Percentiles rank a stretch among this genome's conserved stretches.
These are phyloP conservation scores for Kuschelorhynchus macadamiae DNA, from an alignment of 2,888 invertebrate species.

Conservation along the genomic window DNA sequence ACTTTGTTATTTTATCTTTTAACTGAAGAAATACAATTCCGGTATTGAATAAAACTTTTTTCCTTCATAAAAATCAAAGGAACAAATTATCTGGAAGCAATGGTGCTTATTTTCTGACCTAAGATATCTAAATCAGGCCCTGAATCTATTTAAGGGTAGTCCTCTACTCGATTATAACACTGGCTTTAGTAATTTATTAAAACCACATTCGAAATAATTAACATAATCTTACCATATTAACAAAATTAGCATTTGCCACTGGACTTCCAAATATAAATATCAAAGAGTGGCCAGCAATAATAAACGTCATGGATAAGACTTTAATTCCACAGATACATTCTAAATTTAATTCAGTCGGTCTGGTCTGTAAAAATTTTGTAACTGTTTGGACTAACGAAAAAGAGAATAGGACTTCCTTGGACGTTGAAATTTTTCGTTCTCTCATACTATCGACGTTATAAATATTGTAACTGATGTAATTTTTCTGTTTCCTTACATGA, in stretches of 20 bases:
- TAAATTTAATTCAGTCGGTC: conserved; percentile 74
- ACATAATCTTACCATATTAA: conserved; percentile 74
- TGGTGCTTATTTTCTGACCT: no score
- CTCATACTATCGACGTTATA: conserved; percentile 50
- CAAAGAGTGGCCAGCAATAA: conserved; percentile 77
- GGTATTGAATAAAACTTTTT: no score
- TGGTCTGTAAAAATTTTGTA: conserved; percentile 73
- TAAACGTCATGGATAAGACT: conserved; percentile 77
- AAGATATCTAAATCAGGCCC: no score
- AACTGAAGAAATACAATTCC: no score
- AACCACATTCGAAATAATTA: no score
- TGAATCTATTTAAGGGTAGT: no score
- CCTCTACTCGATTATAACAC: no score
- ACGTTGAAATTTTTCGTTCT: conserved; percentile 36
- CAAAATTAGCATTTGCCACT: conserved; percentile 76
- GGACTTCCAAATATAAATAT: conserved; percentile 79
- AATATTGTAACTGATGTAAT: conserved; percentile 53
- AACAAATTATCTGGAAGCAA: no score
- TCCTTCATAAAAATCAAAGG: no score
- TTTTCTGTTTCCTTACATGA: conserved; percentile 54
- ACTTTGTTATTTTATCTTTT: no score
- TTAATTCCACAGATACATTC: conserved; percentile 75
- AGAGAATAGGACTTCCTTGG: conserved; percentile 64
- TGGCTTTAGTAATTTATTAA: no score
- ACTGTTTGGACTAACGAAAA: conserved; percentile 76